Conservation (phyloP, 1,140 invertebrate genomes). For the Papilio dardanus region DNA sequence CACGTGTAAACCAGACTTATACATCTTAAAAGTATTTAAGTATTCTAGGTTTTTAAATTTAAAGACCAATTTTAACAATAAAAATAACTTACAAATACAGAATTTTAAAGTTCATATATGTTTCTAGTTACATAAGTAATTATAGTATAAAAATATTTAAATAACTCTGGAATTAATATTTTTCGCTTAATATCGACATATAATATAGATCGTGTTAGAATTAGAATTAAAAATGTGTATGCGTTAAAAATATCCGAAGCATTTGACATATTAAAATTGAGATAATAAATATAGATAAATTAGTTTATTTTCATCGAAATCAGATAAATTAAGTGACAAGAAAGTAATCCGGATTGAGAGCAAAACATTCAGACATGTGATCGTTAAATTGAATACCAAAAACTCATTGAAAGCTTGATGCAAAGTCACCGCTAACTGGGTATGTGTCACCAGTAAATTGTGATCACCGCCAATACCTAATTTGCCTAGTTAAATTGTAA, state of each 20-base stretch:
- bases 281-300: neutral
- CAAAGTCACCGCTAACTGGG: neutral
- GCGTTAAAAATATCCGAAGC: neutral
- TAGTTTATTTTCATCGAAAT: neutral
- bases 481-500: neutral
- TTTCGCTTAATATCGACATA: too few species aligned
- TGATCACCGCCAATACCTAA: neutral
- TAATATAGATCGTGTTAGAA: too few species aligned
- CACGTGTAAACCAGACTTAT: conserved; percentile 1
- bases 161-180: too few species aligned
- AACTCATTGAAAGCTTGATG: conserved; percentile 3
- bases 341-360: neutral
- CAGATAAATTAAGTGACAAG: neutral
- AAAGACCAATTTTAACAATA: too few species aligned
- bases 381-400: neutral
- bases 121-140: too few species aligned
- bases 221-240: too few species aligned
- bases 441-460: neutral
- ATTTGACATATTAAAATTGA: neutral
- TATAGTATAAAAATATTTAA: too few species aligned
- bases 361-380: neutral
- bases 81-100: too few species aligned
- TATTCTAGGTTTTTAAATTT: neutral
- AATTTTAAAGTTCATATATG: too few species aligned
- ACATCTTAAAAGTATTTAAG: neutral